Conservation (phyloP, 2,797 vertebrate genomes). For the Masticophis lateralis region DNA sequence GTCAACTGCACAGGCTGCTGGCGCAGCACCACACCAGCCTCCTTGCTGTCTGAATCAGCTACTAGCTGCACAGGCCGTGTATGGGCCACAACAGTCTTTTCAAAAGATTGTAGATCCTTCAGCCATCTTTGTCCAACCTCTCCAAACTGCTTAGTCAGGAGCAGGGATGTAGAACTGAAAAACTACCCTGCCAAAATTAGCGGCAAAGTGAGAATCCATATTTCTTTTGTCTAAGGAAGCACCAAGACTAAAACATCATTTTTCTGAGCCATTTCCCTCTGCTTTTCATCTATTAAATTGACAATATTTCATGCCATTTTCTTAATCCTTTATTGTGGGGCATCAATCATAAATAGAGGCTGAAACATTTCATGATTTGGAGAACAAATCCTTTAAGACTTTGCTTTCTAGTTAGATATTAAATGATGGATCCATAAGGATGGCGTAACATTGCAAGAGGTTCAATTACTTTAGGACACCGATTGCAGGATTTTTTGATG, state of each 20-base stretch:
- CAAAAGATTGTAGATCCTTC: not conserved
- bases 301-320: not conserved
- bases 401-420: not conserved
- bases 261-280: not conserved
- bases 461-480: not conserved
- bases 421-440: not conserved
- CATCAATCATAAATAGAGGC: not conserved
- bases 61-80: too few species aligned
- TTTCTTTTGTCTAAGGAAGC: not conserved
- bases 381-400: not conserved
- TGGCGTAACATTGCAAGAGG: not conserved
- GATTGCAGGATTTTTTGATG: not conserved
- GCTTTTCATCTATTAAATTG: not conserved
- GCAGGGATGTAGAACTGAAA: not conserved
- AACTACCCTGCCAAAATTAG: not conserved
- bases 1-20: too few species aligned
- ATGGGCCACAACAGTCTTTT: not conserved
- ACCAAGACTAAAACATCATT: not conserved
- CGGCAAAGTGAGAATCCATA: not conserved
- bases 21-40: too few species aligned
- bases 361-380: not conserved
- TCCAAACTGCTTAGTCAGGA: not conserved
- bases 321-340: not conserved
- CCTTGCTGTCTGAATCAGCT: too few species aligned
- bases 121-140: not conserved